Evolutionary conservation across 2,113 vertebrate species (phyloP).

Genomic region (Toxostoma redivivum): DNA sequence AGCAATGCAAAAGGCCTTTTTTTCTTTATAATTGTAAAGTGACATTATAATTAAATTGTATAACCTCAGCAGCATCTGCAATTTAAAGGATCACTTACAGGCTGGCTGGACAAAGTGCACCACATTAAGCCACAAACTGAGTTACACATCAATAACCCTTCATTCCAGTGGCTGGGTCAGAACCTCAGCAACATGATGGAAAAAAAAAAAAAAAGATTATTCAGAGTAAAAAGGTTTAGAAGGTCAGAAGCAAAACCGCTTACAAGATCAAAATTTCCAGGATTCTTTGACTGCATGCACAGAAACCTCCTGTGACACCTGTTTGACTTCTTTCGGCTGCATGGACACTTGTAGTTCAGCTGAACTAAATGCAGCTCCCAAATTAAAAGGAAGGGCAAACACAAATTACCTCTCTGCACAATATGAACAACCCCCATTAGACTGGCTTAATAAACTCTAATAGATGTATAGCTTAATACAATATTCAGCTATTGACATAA

Average conservation of each 20-base stretch:
- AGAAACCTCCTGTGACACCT: conserved; percentile 47
- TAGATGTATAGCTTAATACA: conserved; percentile 75
- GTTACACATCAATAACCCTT: conserved; percentile 61
- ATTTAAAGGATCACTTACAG: conserved; percentile 71
- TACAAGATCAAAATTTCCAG: background rate
- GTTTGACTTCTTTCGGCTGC: background rate
- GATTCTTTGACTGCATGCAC: background rate
- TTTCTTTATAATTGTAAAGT: conserved; percentile 74
- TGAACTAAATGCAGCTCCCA: conserved; percentile 16
- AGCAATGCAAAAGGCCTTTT: conserved; percentile 70
- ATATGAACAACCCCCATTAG: conserved; percentile 69
- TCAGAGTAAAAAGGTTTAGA: conserved; percentile 42
- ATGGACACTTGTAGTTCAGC: background rate
- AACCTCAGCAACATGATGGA: conserved; percentile 16
- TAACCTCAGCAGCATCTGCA: conserved; percentile 68
- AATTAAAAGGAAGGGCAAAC: conserved; percentile 55
- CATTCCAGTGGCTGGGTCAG: conserved; percentile 55
- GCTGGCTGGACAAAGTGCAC: conserved; percentile 65
- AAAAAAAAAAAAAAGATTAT: background rate
- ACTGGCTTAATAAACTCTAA: conserved; percentile 78
- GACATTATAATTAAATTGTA: conserved; percentile 78
- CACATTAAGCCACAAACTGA: conserved; percentile 64
- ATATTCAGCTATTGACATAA: conserved; percentile 83
- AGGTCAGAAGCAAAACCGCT: conserved; percentile 44
- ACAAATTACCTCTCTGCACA: conserved; percentile 63